Conservation (phyloP, 2,888 invertebrate species). For the Sesia bembeciformis region DNA sequence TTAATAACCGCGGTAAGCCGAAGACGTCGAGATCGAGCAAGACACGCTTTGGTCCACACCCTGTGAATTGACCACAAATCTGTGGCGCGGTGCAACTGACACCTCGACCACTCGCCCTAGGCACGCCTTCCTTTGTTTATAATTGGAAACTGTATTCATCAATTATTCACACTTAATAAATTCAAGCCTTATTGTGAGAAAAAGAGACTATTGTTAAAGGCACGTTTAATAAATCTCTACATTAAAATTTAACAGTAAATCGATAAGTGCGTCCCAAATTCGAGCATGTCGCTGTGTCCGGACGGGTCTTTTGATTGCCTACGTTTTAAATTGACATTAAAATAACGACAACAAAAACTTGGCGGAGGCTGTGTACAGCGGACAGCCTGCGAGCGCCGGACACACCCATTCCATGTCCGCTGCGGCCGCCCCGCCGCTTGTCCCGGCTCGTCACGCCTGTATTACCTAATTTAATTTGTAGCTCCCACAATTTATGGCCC, state of each 20-base stretch:
- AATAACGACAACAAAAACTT: conserved; percentile 13
- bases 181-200: neutral
- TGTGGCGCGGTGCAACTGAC: conserved; percentile 54
- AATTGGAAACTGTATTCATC: conserved; percentile 40
- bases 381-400: conserved; percentile 26
- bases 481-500: conserved; percentile 64
- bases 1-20: conserved; percentile 39
- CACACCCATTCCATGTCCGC: conserved; percentile 68
- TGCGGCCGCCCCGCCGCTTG: conserved; percentile 47
- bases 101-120: conserved; percentile 40
- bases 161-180: conserved; percentile 27
- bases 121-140: conserved; percentile 57
- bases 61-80: conserved; percentile 58
- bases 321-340: too few species aligned
- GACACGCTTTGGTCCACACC: conserved; percentile 31
- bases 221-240: neutral
- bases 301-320: too few species aligned
- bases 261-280: too few species aligned
- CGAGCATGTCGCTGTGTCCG: too few species aligned
- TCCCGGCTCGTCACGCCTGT: conserved; percentile 64
- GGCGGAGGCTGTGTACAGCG: conserved; percentile 22
- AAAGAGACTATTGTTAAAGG: neutral
- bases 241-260: too few species aligned
- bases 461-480: conserved; percentile 74
- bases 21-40: conserved; percentile 34